A percentile compares a stretch with the other conserved stretches of the same genome.
Evolutionary conservation across 2,797 vertebrate genomes (phyloP).

Genomic region (Anisognathus igniventris): DNA sequence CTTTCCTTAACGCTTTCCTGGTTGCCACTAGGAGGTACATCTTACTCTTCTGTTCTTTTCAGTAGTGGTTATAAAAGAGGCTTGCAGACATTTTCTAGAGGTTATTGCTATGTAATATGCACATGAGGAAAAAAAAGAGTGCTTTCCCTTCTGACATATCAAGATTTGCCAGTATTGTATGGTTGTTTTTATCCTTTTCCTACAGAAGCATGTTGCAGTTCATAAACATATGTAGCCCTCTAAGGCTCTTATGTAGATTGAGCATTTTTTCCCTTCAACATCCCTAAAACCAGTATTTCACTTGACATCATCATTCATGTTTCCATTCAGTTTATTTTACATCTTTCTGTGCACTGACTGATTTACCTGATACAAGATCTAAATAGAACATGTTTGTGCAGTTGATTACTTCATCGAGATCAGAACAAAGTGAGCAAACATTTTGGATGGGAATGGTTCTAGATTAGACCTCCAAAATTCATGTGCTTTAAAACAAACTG

Average conservation of each 20-base stretch:
- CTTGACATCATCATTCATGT: background rate
- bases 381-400: background rate
- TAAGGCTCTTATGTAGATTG: background rate
- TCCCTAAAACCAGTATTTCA: background rate
- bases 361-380: background rate
- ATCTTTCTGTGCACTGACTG: background rate
- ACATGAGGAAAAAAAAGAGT: background rate
- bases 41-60: background rate
- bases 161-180: background rate
- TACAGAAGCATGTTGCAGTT: background rate
- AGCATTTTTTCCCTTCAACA: background rate
- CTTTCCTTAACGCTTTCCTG: background rate
- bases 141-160: background rate
- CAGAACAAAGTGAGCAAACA: background rate
- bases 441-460: background rate
- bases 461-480: background rate
- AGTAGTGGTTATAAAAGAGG: background rate
- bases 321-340: background rate
- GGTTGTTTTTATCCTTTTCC: background rate
- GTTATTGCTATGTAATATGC: background rate
- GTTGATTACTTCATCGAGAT: background rate
- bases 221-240: background rate
- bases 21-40: background rate
- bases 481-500: background rate
- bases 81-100: background rate